Evolutionary conservation across 2,888 invertebrate genomes (phyloP).

Genomic region (Eugnorisma glareosa): DNA sequence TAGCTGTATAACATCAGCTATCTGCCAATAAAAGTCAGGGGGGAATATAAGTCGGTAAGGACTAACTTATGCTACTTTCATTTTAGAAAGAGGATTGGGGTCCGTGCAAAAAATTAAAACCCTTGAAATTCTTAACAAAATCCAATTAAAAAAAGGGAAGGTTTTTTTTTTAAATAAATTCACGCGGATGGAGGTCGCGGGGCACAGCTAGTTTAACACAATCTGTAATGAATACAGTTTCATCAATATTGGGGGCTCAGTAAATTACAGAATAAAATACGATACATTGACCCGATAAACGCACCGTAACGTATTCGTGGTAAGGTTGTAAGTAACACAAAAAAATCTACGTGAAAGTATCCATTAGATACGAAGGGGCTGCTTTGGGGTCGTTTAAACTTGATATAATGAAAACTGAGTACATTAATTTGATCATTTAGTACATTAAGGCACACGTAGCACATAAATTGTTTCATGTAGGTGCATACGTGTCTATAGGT

Average conservation of each 20-base stretch:
- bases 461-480: constrained; percentile 9
- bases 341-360: constrained; percentile 43
- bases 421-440: constrained; percentile 42
- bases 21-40: too few species aligned
- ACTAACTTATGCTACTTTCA: too few species aligned
- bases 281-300: constrained; percentile 59
- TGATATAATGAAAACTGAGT: constrained; percentile 41
- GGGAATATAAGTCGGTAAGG: too few species aligned
- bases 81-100: too few species aligned
- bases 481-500: not conserved
- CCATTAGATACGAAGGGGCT: constrained; percentile 25
- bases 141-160: too few species aligned
- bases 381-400: constrained; percentile 32
- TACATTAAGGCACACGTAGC: not conserved
- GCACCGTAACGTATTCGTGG: constrained; percentile 48
- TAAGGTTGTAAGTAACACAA: constrained; percentile 32
- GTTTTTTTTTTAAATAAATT: too few species aligned
- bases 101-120: too few species aligned
- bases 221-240: constrained; percentile 30
- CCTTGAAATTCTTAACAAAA: too few species aligned
- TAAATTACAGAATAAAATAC: constrained; percentile 51
- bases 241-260: constrained; percentile 22
- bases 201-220: constrained; percentile 2
- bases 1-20: too few species aligned
- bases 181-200: not conserved